A percentile compares a stretch with the other conserved stretches of the same genome.
Evolutionary conservation across 2,113 vertebrate genomes (phyloP).

Genomic region (Lichenostomus cassidix): DNA sequence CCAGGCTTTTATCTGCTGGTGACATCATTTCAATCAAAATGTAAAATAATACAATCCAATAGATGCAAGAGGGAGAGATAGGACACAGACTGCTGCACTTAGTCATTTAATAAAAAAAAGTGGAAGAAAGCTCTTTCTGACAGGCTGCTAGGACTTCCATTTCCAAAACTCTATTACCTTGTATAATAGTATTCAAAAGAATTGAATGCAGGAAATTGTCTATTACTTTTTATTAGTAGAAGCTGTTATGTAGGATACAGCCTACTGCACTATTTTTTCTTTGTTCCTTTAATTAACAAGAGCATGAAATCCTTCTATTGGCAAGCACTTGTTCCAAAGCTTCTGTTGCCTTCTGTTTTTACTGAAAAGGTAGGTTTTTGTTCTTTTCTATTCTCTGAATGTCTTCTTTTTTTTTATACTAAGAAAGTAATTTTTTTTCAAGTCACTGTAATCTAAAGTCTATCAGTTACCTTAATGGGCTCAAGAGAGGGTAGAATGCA

Average conservation of each 20-base stretch:
- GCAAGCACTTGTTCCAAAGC: conserved; percentile 69
- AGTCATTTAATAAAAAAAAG: conserved; percentile 87
- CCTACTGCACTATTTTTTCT: conserved; percentile 76
- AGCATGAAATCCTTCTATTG: conserved; percentile 78
- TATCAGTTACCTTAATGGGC: conserved; percentile 50
- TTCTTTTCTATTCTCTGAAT: conserved; percentile 41
- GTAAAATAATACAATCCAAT: conserved; percentile 99
- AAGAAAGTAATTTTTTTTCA: conserved; percentile 37
- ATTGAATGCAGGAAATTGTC: conserved; percentile 84
- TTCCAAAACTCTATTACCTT: conserved; percentile 91
- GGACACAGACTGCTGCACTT: conserved; percentile 94
- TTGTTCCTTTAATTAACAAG: conserved; percentile 91
- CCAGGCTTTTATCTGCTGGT: conserved; percentile 90
- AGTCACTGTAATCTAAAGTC: conserved; percentile 32
- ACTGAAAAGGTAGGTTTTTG: conserved; percentile 15
- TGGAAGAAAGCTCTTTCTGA: conserved; percentile 77
- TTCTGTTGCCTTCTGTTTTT: conserved; percentile 60
- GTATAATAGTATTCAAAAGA: conserved; percentile 88
- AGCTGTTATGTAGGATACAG: conserved; percentile 86
- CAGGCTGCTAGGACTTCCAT: conserved; percentile 85
- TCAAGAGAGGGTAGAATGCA: conserved; percentile 8
- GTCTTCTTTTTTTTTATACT: not conserved
- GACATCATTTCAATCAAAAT: conserved; percentile 99
- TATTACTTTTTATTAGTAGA: conserved; percentile 89
- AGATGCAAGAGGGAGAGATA: conserved; percentile 90